Evolutionary conservation across 2,113 vertebrate genomes (phyloP), one percentile per base, ranked within the genome.

Genomic region (Archilochus colubris): DNA sequence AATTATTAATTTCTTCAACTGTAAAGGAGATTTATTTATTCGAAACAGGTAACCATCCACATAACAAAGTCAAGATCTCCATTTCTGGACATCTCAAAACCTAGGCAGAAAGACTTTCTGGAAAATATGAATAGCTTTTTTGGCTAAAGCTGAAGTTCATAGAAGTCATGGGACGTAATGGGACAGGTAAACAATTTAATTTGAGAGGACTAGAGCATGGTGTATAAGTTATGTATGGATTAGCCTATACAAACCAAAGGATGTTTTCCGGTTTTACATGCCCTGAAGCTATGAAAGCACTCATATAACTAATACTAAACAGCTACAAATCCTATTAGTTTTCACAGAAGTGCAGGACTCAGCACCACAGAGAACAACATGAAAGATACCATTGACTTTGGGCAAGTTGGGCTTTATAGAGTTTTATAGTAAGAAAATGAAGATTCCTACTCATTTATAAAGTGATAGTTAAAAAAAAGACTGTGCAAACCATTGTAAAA

Each of bases 141-240:
- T 75, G 38, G 20, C 57, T 55, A 50, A 70, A 27, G 53, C 30
- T 36, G 28, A 70, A 23, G 6, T 58, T 27, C 44, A 46, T 31
- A 72, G 48, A 72, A 61, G 17, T 33, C 68, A 64, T 20, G 11
- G 33, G 20, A 43, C 8, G 17, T 33, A 50, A 24, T 0, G 9
- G 31, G 8, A 64, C 86, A 91, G 22, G 31, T 33, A 33, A 91
- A 54, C 20, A 69, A 2, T 25, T 31, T 27, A 76, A 61, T 58
- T 0, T 27, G 8, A 63, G 6, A 22, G 48, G 24, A 51, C 10
- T 10, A 4, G 2, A 31, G 33, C 22, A 31, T 11, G 2, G 2
- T 38, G 64, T 73, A 63, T 24, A 36, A 82, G 46, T 19, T 9
- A 8, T 2, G 16, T 16, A 19, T 4, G 24, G 43, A 70, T 30